phyloP scores from a whole-genome alignment of 2,797 vertebrate species.

The Periparus ater region DNA sequence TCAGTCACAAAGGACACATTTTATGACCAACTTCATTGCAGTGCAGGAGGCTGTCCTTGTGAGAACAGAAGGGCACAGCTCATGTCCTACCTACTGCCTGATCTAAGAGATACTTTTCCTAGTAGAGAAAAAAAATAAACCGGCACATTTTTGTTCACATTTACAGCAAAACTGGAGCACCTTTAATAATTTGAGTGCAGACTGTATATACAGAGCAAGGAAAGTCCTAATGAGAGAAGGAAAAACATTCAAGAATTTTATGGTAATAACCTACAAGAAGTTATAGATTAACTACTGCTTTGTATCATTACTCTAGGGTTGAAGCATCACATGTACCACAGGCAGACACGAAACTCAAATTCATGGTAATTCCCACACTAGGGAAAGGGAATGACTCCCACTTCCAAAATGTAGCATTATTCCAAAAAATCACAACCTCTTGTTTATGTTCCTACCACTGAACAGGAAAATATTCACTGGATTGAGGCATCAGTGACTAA shows the following conservation, averaged over 20 bases:
- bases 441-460: background rate
- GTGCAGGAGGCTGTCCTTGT: background rate
- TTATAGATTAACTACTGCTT: background rate
- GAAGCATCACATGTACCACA: background rate
- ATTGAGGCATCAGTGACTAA: background rate
- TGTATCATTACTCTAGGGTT: background rate
- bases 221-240: background rate
- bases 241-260: background rate
- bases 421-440: background rate
- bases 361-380: accelerated
- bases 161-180: background rate
- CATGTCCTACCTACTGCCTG: background rate
- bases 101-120: background rate
- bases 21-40: background rate
- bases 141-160: background rate
- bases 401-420: background rate
- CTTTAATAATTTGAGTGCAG: background rate
- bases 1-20: background rate
- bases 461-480: background rate
- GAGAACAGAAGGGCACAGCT: background rate
- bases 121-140: background rate
- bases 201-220: background rate
- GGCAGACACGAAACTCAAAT: background rate
- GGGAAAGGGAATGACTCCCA: background rate
- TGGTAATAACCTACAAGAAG: background rate